phyloP scores from a whole-genome alignment of 1,140 invertebrate genomes.

The Lamellibrachia luymesi region DNA sequence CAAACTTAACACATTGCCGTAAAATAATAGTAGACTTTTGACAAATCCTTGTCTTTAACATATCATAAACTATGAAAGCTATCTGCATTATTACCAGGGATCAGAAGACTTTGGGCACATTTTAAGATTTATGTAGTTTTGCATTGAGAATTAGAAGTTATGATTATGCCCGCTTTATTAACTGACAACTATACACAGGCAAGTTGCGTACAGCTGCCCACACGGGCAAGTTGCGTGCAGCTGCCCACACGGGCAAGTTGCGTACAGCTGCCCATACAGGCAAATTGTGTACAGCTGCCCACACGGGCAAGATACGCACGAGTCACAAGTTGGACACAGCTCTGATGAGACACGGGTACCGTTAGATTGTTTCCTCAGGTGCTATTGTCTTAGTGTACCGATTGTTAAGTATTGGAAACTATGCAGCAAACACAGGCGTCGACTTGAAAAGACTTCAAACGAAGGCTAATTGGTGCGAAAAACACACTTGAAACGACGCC shows the following conservation, averaged over 20 bases:
- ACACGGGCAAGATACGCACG: not conserved
- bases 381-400: not conserved
- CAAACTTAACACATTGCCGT: not conserved
- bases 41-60: not conserved
- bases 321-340: not conserved
- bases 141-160: not conserved
- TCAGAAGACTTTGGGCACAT: not conserved
- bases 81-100: not conserved
- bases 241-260: not conserved
- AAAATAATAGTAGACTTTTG: not conserved
- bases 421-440: not conserved
- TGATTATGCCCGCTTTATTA: not conserved
- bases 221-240: too few relatives aligned
- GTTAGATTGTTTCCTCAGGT: not conserved
- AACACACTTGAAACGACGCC: not conserved
- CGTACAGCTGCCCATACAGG: not conserved
- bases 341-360: not conserved
- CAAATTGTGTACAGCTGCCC: not conserved
- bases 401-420: not conserved
- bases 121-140: not conserved
- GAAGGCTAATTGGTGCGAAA: not conserved
- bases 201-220: too few relatives aligned
- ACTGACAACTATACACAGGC: too few relatives aligned
- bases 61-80: not conserved
- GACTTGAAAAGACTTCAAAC: not conserved